Conservation (phyloP, 2,888 invertebrate species). For the Nymphalis polychloros region DNA sequence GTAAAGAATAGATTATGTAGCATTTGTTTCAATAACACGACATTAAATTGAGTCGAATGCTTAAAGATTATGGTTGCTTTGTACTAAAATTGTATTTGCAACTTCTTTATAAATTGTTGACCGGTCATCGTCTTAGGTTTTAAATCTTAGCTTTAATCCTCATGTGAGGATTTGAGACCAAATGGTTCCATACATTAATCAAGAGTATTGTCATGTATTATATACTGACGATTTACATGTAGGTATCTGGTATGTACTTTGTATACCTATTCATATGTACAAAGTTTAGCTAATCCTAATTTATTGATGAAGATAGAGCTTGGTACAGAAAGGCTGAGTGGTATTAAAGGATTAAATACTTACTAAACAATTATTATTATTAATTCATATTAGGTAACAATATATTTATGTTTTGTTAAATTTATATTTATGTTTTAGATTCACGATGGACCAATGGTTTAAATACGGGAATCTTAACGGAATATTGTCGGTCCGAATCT, state of each 20-base stretch:
- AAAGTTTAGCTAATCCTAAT: slow-evolving; percentile 28
- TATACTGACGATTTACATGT: slow-evolving; percentile 35
- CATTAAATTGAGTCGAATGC: too few species aligned
- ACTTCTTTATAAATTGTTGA: slow-evolving; percentile 32
- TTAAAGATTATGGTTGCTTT: slow-evolving; percentile 5
- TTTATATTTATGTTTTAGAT: too few species aligned
- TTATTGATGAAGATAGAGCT: slow-evolving; percentile 22
- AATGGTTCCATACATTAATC: slow-evolving; percentile 37
- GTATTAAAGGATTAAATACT: neutral
- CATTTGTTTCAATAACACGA: too few species aligned
- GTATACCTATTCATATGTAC: slow-evolving; percentile 2
- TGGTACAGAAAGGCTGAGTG: neutral
- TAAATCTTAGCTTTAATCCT: slow-evolving; percentile 43
- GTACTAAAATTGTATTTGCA: slow-evolving; percentile 27
- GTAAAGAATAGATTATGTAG: neutral
- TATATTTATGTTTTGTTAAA: too few species aligned
- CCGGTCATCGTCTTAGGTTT: slow-evolving; percentile 33
- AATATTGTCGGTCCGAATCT: too few species aligned
- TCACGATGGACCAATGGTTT: too few species aligned
- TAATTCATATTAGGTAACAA: too few species aligned
- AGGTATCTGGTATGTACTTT: slow-evolving; percentile 15
- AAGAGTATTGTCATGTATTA: slow-evolving; percentile 37
- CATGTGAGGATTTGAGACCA: slow-evolving; percentile 20
- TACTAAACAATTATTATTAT: neutral
- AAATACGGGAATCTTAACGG: too few species aligned